phyloP scores from a whole-genome alignment of 2,888 invertebrate species.

The Amblyteles armatorius region DNA sequence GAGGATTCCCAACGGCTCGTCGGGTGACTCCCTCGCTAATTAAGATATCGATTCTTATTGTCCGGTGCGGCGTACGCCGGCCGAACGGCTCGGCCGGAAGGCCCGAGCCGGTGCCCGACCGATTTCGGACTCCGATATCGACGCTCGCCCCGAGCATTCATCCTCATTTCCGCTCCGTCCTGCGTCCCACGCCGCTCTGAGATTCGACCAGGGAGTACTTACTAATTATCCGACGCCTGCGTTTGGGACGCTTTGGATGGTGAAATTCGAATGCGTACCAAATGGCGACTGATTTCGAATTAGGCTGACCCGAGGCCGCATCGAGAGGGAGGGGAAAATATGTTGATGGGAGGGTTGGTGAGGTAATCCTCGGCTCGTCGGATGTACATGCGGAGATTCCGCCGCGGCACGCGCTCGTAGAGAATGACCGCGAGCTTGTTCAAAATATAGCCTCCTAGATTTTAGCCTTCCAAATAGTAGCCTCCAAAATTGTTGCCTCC shows the following conservation, averaged over 20 bases:
- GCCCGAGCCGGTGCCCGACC: constrained; percentile 67
- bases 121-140: constrained; percentile 68
- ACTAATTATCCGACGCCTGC: constrained; percentile 13
- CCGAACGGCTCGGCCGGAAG: constrained; percentile 76
- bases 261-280: background rate
- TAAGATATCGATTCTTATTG: constrained; percentile 85
- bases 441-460: constrained; percentile 74
- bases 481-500: too few relatives aligned
- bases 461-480: too few relatives aligned
- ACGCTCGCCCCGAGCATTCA: constrained; percentile 60
- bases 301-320: background rate
- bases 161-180: constrained; percentile 69
- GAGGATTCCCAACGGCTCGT: constrained; percentile 60
- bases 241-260: background rate
- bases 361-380: constrained; percentile 39
- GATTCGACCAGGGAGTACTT: constrained; percentile 13
- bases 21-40: constrained; percentile 80
- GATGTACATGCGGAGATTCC: constrained; percentile 32
- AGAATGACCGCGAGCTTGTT: constrained; percentile 76
- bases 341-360: background rate
- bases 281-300: constrained; percentile 6
- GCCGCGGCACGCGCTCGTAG: constrained; percentile 69
- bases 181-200: constrained; percentile 66
- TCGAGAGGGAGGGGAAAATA: background rate
- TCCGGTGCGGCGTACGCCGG: constrained; percentile 69